Base-by-base conservation (phyloP, 1,140 invertebrate species). In the Pseudomyrmex dendroicus region DNA sequence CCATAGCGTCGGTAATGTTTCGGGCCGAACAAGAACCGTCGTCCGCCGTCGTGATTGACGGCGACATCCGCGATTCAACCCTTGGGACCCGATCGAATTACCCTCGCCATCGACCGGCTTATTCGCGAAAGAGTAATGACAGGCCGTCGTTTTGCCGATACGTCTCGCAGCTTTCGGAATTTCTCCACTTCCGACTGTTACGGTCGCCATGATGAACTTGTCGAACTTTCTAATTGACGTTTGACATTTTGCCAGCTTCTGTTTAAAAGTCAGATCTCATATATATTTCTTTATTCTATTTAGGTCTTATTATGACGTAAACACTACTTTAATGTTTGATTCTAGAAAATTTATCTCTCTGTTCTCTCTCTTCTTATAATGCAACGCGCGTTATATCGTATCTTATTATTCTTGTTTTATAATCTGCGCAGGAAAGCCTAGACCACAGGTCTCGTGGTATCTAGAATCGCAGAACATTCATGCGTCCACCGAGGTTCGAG, bases 361-460 rank as follows among this genome's bases (percentile, higher is more conserved):
- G 46, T 48, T 44, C 4, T 35, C 35, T 35, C 5, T 9, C 17
- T 48, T 70, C 35, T 44, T 57, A 44, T 20, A 12, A n/a, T 9
- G 25, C 13, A 25, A 20, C n/a, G n/a, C 10, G 22, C 22, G 4
- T 57, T 46, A 35, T 76, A 54, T 4, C 1, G 12, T 22, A 56
- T 66, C 9, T 83, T 46, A 76, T 13, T 48, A 22, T n/a, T 56
- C 59, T 22, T 15, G 10, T 50, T 83, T 82, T 52, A 44, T 35
- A 35, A 35, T 63, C 17, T 66, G 20, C 13, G 73, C 92, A 96
- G 96, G 96, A 64, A 95, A 95, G 82, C 96, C 96, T 9, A 94
- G 90, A 76, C 96, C 96, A 2, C 92, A 91, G 46, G 94, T 96
- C 0, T 92, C 91, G 54, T 96, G 96, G 96, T 96, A 92, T 84